A percentile compares a stretch with the other conserved stretches of the same genome.
Evolutionary conservation across 2,113 vertebrate species (phyloP).

Genomic region (Rhinichthys klamathensis): DNA sequence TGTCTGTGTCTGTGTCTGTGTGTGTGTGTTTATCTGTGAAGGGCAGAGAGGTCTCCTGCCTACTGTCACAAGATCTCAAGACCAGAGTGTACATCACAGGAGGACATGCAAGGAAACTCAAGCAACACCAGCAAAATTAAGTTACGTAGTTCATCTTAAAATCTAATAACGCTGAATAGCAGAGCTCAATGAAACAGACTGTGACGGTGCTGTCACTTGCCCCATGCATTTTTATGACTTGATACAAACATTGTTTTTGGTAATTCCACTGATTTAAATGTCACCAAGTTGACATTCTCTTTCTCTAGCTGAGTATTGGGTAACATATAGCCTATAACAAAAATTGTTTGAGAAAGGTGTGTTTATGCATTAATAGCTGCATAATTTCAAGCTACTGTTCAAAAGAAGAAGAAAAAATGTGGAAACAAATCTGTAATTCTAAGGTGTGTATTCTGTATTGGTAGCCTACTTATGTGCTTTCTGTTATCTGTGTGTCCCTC

Average conservation of each 20-base stretch:
- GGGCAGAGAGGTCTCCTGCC: conserved; percentile 45
- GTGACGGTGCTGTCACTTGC: not conserved
- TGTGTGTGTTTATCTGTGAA: conserved; percentile 36
- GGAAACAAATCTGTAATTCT: too few relatives aligned
- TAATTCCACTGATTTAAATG: not conserved
- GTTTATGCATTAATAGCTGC: too few relatives aligned
- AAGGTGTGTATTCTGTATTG: too few relatives aligned
- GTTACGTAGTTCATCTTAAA: not conserved
- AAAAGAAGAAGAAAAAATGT: too few relatives aligned
- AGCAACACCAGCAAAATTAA: not conserved
- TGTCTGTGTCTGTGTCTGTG: not conserved
- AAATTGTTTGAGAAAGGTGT: too few relatives aligned
- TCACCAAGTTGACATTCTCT: not conserved
- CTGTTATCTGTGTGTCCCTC: too few relatives aligned
- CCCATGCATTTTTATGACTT: too few relatives aligned
- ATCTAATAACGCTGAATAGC: not conserved
- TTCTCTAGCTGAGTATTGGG: not conserved
- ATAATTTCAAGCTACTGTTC: too few relatives aligned
- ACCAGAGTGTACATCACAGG: not conserved
- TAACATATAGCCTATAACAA: not conserved
- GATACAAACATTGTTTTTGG: not conserved
- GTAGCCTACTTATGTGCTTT: too few relatives aligned
- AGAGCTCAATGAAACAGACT: not conserved
- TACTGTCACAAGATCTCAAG: conserved; percentile 39
- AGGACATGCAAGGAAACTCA: conserved; percentile 6